These are phyloP conservation scores for Bactericera cockerelli DNA, from an alignment of 1,140 invertebrate genomes.

Conservation along the genomic window DNA sequence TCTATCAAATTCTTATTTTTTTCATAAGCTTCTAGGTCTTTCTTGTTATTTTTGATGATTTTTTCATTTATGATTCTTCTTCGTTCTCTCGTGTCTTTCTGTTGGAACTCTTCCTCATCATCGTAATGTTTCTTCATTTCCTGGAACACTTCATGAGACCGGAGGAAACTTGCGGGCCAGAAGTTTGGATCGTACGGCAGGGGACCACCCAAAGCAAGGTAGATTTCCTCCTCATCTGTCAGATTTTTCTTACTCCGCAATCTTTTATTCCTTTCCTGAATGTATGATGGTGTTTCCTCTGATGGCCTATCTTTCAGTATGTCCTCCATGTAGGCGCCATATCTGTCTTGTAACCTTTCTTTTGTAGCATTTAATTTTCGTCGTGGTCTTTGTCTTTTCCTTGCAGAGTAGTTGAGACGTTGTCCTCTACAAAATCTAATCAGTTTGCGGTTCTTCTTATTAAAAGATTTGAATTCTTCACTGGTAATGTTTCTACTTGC, in stretches of 20 bases:
- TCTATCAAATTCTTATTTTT: no score
- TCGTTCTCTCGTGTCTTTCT: no score
- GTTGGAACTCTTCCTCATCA: no score
- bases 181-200: background rate
- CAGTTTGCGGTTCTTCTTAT: background rate
- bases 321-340: background rate
- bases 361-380: no score
- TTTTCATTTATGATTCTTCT: no score
- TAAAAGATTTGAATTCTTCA: background rate
- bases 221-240: background rate
- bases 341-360: background rate
- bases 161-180: background rate
- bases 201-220: background rate
- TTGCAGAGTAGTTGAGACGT: background rate
- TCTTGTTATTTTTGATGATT: no score
- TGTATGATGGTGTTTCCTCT: background rate
- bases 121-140: no score
- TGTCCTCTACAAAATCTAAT: background rate
- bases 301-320: background rate
- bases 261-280: background rate
- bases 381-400: no score
- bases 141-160: no score
- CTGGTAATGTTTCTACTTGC: background rate
- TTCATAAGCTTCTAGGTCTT: no score
- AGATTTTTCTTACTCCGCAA: background rate